Evolutionary conservation across 1,140 invertebrate species (phyloP), one percentile per base, ranked within the genome.

Genomic region (Aphidius gifuensis): DNA sequence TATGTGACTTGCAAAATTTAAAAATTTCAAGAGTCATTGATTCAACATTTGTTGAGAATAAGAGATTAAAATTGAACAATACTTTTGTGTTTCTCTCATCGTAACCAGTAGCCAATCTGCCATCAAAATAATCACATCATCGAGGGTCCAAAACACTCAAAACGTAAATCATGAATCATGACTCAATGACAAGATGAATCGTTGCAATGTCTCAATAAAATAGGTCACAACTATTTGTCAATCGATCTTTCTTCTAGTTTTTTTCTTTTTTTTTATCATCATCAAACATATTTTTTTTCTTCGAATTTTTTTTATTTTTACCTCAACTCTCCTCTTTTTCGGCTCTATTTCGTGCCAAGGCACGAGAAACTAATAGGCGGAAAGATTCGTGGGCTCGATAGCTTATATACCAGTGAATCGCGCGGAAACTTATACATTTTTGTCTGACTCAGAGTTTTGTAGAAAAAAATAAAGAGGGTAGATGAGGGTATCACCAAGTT

Each of bases 391-490:
- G 64, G 58, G 42, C 55, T 57, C 51, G 64, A 66, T 66, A 66
- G 53, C 53, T 2, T 32, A 56, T 54, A 50, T 54, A 16, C 57
- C 53, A 46, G 51, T 51, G 53, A 63, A 66, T 57, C 60, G 55
- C 64, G 46, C 59, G 56, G 60, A 62, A 59, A 66, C 64, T 66
- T 66, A 40, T 55, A 63, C 64, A 66, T 63, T 66, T 66, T 66
- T 66, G 60, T 62, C 58, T 39, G 42, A 60, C 56, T 11, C 60
- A 50, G 44, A 46, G 8, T 39, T 42, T 42, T 48, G 11, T 23
- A n/a, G 50, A 61, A 61, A 45, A 38, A 53, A 11, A 50, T 21
- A 16, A 16, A 16, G 16, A 54, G 50, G 44, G 55, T 23, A 49
- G 48, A 58, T 55, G 38, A 58, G 44, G 47, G 50, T 40, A 40